Evolutionary conservation across 1,140 invertebrate genomes (phyloP), one percentile per base, ranked within the genome.

Genomic region (Drosophila ohnishii): DNA sequence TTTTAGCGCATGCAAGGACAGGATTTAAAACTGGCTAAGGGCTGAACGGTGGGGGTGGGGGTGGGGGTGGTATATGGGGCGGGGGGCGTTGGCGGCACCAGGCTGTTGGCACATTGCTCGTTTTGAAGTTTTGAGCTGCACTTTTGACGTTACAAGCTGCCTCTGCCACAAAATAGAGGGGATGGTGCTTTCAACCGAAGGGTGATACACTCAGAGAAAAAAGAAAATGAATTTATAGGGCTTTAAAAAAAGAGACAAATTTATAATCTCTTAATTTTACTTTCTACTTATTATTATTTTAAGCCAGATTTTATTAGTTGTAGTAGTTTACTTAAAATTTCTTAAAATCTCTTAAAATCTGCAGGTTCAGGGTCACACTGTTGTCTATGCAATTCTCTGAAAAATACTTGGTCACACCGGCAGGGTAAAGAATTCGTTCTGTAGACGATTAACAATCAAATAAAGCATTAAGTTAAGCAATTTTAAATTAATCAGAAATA

Each of bases 51-150:
- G 22, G 22, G 16, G 16, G 0, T 10, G 32, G 3, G 19, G n/a
- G 11, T 7, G 9, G 30, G 14, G 3, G 34, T 1, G n/a, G n/a
- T 28, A 13, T 47, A 28, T 32, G 32, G 44, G 44, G 48, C 25
- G 13, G n/a, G 0, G 10, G 57, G 50, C 28, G 47, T 0, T 30
- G 30, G 19, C 35, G 50, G 69, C 48, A 67, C 40, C 69, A 72
- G 70, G 45, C 70, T 53, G 58, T 59, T 84, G 81, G 82, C 80
- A 75, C 75, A 72, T 75, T 85, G 80, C 78, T 87, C 82, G 83
- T 82, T 87, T 79, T 86, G 83, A 86, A 86, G 82, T 86, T 86
- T 87, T 76, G 76, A 83, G 84, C 84, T 86, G 84, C 83, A 86
- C 84, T 86, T 86, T 88, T 86, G 83, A 86, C 79, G 83, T 77